phyloP scores from a whole-genome alignment of 2,113 vertebrate genomes.

The Pterocles burchelli region DNA sequence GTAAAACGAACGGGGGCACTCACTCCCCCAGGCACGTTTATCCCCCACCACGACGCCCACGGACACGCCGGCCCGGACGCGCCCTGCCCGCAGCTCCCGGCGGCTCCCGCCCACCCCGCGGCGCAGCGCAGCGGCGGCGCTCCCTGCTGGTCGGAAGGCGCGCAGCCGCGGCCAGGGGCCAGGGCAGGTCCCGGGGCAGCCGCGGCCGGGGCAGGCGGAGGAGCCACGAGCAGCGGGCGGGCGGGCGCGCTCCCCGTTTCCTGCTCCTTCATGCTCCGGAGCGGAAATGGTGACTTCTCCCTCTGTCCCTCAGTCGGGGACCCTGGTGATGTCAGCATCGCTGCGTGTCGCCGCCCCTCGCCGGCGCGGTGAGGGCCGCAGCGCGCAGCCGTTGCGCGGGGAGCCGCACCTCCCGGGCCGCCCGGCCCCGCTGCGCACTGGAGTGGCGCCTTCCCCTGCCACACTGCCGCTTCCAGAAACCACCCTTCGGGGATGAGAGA shows the following conservation, averaged over 20 bases:
- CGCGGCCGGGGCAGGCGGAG: no score
- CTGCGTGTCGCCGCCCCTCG: background rate
- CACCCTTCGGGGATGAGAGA: accelerated
- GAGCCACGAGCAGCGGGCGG: background rate
- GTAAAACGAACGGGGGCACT: no score
- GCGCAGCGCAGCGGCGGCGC: background rate
- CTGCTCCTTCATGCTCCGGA: no score
- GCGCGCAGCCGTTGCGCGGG: no score
- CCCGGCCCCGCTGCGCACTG: no score
- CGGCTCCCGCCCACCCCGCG: no score
- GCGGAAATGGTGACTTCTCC: background rate
- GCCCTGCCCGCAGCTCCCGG: no score
- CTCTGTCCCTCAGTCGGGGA: background rate
- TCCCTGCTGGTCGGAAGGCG: background rate
- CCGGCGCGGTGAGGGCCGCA: background rate
- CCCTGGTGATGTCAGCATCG: background rate
- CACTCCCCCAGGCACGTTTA: accelerated
- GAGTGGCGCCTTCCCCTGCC: accelerated
- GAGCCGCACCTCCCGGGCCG: background rate
- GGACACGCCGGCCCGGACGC: no score
- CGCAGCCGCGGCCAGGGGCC: no score
- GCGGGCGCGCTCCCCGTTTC: background rate
- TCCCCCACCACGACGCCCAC: no score
- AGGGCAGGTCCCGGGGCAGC: no score
- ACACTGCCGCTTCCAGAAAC: background rate